phyloP scores from a whole-genome alignment of 1,140 invertebrate genomes.

The Limonius californicus region DNA sequence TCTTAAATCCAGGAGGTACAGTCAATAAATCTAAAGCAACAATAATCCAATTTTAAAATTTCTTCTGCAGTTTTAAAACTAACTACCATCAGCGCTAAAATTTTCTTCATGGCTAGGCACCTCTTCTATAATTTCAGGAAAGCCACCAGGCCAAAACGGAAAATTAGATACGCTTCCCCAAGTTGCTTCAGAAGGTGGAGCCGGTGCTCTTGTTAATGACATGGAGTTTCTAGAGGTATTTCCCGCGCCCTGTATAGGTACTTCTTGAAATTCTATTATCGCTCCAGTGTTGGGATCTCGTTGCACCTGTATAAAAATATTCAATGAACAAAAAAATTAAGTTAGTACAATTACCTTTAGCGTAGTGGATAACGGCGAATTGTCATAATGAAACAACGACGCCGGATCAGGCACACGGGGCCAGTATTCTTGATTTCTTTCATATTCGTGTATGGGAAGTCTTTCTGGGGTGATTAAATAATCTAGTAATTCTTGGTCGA shows the following conservation, averaged over 20 bases:
- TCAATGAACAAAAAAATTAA: too few relatives aligned
- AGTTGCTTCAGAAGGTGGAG: constrained; percentile 56
- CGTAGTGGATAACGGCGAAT: constrained; percentile 51
- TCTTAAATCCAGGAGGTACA: constrained; percentile 60
- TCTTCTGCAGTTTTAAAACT: neutral
- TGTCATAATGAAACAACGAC: constrained; percentile 51
- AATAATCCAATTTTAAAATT: neutral
- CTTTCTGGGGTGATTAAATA: constrained; percentile 59
- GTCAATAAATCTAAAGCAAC: constrained; percentile 52
- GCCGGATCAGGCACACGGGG: constrained; percentile 50
- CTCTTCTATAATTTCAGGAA: constrained; percentile 56
- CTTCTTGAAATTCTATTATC: constrained; percentile 66
- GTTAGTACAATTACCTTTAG: constrained; percentile 46
- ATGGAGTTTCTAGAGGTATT: constrained; percentile 71
- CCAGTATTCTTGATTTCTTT: constrained; percentile 58
- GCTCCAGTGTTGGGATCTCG: constrained; percentile 68
- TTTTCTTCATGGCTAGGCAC: constrained; percentile 18
- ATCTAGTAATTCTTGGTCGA: constrained; percentile 54
- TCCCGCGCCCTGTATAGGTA: constrained; percentile 56
- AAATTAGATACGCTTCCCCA: constrained; percentile 67
- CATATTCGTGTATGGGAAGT: constrained; percentile 61
- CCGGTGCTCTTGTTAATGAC: constrained; percentile 65
- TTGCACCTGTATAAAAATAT: constrained; percentile 57
- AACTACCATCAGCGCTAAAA: neutral
- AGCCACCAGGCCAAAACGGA: constrained; percentile 79